Base-by-base conservation (phyloP, 2,113 vertebrate species). In the Paradisaea rubra region DNA sequence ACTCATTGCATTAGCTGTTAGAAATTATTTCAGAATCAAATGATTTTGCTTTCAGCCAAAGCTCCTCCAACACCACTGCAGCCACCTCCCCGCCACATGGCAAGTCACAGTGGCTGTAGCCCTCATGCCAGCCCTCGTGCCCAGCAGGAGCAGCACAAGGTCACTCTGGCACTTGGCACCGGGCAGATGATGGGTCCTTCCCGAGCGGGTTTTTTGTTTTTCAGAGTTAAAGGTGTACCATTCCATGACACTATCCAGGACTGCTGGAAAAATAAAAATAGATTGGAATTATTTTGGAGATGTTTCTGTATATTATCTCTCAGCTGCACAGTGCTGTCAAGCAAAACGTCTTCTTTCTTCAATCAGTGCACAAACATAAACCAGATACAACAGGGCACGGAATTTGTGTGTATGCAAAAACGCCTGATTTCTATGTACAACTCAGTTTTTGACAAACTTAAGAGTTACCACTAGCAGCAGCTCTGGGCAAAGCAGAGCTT, bases 201-300 rank as follows among this genome's bases (percentile, higher is more conserved):
- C 64, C 0, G 0, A 5, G 1, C 0, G 3, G 35, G 6, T 3
- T 54, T 63, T 39, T 47, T 47, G 24, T 61, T 83, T 53, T 69
- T 45, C 78, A 65, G 45, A 74, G 23, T 28, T 13, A 52, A 91
- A 94, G 66, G 93, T 76, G 57, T 5, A 6, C 28, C 0, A 5
- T 53, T 83, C 63, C 27, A 12, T 80, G 74, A 94, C 47, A 39
- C 80, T 87, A 33, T 30, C 70, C 94, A 97, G 93, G 31, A 52
- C 66, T 33, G 52, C 63, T 72, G 71, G 59, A 77, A 94, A 76
- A 91, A 92, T 59, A 92, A 89, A 94, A 95, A 82, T 93, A 91
- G 78, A 89, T 47, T 44, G 60, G 39, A 92, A 94, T 73, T 77
- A 95, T 94, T 95, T 89, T 82, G 72, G 88, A 90, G 79, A 72